A percentile compares a stretch with the other conserved stretches of the same genome.
These are phyloP conservation scores for Chinchilla lanigera DNA, from an alignment of 2,113 vertebrate species.

Conservation along the genomic window DNA sequence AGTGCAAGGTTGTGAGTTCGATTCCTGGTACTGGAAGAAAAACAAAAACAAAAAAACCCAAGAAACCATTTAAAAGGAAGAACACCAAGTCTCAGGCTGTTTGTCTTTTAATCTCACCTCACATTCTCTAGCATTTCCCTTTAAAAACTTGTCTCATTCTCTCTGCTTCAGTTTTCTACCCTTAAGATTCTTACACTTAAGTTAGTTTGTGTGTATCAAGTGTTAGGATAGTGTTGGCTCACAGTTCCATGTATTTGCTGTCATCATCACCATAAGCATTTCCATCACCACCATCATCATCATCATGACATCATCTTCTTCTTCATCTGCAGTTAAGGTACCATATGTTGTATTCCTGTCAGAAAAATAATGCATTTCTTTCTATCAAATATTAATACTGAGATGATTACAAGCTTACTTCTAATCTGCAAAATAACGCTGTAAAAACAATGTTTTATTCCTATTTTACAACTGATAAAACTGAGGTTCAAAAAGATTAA, in stretches of 20 bases:
- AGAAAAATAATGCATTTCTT: neutral
- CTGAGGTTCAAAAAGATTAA: neutral
- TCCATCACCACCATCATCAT: neutral
- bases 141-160: slow-evolving; percentile 11
- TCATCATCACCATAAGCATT: neutral
- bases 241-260: neutral
- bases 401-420: neutral
- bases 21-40: too few relatives aligned
- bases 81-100: neutral
- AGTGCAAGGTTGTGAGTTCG: too few relatives aligned
- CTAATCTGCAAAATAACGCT: neutral
- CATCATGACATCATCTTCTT: neutral
- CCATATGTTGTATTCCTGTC: neutral
- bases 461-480: neutral
- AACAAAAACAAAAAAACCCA: too few relatives aligned
- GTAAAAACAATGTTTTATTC: neutral
- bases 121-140: neutral
- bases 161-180: neutral
- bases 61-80: neutral
- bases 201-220: neutral
- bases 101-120: neutral
- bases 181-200: neutral
- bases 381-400: slow-evolving; percentile 37
- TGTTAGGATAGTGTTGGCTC: neutral
- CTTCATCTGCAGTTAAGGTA: slow-evolving; percentile 68